These are phyloP conservation scores for Laspeyria flexula DNA, from an alignment of 2,888 invertebrate genomes.

Conservation along the genomic window DNA sequence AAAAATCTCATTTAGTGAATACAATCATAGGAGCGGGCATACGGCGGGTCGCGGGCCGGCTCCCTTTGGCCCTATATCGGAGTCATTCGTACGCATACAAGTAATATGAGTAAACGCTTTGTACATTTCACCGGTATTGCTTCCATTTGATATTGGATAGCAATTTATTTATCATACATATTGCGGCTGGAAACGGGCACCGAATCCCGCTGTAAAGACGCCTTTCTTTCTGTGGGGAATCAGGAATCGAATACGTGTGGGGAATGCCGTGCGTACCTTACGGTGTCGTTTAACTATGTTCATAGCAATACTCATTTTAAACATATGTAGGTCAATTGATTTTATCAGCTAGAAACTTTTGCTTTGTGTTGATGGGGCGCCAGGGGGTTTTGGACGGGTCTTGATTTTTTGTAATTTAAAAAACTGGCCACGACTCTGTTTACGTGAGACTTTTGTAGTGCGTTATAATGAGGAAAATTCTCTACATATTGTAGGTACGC, in stretches of 20 bases:
- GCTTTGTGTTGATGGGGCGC: slow-evolving; percentile 22
- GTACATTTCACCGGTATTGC: slow-evolving; percentile 82
- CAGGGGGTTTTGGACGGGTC: neutral
- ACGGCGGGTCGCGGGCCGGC: slow-evolving; percentile 21
- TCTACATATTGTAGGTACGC: no score
- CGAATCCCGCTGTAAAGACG: slow-evolving; percentile 71
- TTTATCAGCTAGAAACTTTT: slow-evolving; percentile 31
- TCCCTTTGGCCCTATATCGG: slow-evolving; percentile 36
- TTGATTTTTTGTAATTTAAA: neutral
- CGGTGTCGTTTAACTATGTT: slow-evolving; percentile 59
- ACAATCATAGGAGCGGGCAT: slow-evolving; percentile 24
- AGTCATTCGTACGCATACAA: slow-evolving; percentile 63
- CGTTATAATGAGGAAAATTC: no score
- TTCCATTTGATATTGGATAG: slow-evolving; percentile 85
- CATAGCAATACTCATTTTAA: slow-evolving; percentile 43
- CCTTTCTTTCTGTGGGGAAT: slow-evolving; percentile 76
- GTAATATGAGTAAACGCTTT: slow-evolving; percentile 78
- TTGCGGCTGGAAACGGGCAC: slow-evolving; percentile 74
- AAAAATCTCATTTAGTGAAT: slow-evolving; percentile 40
- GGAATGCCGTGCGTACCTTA: slow-evolving; percentile 66
- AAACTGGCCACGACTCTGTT: neutral
- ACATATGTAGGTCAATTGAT: slow-evolving; percentile 40
- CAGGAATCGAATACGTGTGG: slow-evolving; percentile 80
- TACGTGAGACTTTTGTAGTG: no score
- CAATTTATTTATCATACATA: slow-evolving; percentile 87